phyloP scores from a whole-genome alignment of 2,888 invertebrate genomes.

The Augiades crinisus region DNA sequence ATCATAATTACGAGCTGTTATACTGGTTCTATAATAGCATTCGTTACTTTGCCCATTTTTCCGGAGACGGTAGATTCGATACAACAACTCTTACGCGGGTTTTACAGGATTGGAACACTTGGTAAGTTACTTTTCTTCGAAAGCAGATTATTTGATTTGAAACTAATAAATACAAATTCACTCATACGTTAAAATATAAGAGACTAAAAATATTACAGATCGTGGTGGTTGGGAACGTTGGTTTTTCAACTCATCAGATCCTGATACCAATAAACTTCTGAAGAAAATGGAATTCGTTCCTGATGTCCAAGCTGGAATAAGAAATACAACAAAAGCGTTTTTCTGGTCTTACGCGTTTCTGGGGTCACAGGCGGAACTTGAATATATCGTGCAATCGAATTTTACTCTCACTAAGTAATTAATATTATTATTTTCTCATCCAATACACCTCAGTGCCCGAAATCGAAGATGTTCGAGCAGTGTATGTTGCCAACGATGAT shows the following conservation, averaged over 20 bases:
- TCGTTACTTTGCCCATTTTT: constrained; percentile 89
- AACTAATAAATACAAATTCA: too few relatives aligned
- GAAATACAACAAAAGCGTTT: constrained; percentile 87
- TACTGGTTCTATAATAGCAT: constrained; percentile 92
- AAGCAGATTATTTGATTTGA: too few relatives aligned
- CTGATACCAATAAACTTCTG: constrained; percentile 81
- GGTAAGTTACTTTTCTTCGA: constrained; percentile 67
- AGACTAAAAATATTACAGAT: too few relatives aligned
- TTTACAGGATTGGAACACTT: constrained; percentile 87
- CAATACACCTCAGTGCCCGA: too few relatives aligned
- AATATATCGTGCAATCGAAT: constrained; percentile 87
- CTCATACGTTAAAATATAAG: too few relatives aligned
- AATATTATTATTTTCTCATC: background rate
- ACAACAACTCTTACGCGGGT: constrained; percentile 83
- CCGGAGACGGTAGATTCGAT: constrained; percentile 88
- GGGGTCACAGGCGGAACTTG: constrained; percentile 86
- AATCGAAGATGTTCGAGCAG: too few relatives aligned
- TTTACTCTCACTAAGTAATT: constrained; percentile 78
- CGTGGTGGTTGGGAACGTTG: constrained; percentile 88
- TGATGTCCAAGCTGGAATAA: constrained; percentile 84
- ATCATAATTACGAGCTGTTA: constrained; percentile 92
- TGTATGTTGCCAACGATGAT: too few relatives aligned
- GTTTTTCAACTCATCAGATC: constrained; percentile 87
- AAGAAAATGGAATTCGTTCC: constrained; percentile 86
- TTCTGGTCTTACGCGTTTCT: constrained; percentile 91